Evolutionary conservation across 1,140 invertebrate species (phyloP), one percentile per base, ranked within the genome.

Genomic region (Diachasma alloeum): DNA sequence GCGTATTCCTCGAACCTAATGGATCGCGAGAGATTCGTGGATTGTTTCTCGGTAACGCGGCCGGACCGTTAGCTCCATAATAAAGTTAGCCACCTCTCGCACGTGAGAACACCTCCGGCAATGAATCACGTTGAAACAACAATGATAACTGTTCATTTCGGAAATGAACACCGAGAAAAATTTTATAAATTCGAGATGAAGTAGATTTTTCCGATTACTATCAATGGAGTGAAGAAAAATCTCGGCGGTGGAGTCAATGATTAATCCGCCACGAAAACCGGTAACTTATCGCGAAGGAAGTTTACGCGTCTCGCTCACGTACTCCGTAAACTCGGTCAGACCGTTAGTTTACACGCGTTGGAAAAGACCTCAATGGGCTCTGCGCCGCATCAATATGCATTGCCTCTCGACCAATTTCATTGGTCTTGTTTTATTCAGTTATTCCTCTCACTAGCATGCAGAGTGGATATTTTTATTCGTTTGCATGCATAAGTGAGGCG

Each of bases 351-450:
- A 83, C 79, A 81, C 81, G 79, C 78, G 80, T 76, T 80, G 81
- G 74, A 82, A 31, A 84, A 68, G 81, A 82, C 84, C 81, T 88
- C 82, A 85, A 87, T 88, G 85, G 82, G 80, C 79, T 83, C 75
- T 81, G 78, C 80, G 82, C 66, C 79, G 83, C 80, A 83, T 81
- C 80, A 81, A 56, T 70, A 71, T 72, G 9, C 59, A 68, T 37
- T 39, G 36, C 66, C 31, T 39, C 24, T 39, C 39, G 3, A 11
- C 39, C n/a, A 19, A 56, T 56, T 56, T 56, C 22, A 56, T 56
- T 56, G 24, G 24, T 59, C 17, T 17, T 59, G 17, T 1, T 19
- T 59, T 59, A 11, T 22, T 22, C 24, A 59, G 10, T 22, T 59
- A 59, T 22, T 78, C 68, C 80, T 78, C 36, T 79, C 66, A 36